These are phyloP conservation scores for Xenentodon cancila DNA, from an alignment of 2,797 vertebrate species.

Conservation along the genomic window DNA sequence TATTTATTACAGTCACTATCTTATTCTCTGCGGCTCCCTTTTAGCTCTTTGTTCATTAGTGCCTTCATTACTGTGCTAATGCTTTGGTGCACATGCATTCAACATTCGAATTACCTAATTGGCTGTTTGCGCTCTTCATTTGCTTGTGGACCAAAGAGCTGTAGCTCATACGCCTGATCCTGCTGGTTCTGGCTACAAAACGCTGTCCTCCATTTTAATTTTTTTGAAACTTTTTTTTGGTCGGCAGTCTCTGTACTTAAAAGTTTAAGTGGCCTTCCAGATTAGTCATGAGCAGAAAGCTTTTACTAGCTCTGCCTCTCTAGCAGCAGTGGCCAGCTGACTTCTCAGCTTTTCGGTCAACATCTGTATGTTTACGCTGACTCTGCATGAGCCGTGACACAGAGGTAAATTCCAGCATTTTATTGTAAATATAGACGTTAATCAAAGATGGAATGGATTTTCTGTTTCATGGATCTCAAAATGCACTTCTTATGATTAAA, in stretches of 20 bases:
- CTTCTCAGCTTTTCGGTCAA: slow-evolving; percentile 38
- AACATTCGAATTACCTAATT: slow-evolving; percentile 52
- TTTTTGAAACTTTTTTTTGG: slow-evolving; percentile 30
- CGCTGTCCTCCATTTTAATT: slow-evolving; percentile 31
- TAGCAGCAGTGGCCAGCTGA: slow-evolving; percentile 37
- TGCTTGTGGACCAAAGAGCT: slow-evolving; percentile 26
- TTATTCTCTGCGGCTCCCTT: slow-evolving; percentile 25
- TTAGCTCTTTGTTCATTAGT: slow-evolving; percentile 46
- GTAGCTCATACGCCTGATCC: slow-evolving; percentile 31
- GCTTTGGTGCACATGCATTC: slow-evolving; percentile 39
- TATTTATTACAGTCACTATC: slow-evolving; percentile 42
- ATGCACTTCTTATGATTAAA: slow-evolving; percentile 22
- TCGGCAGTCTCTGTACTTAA: slow-evolving; percentile 35
- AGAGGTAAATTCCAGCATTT: neutral
- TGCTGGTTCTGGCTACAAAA: slow-evolving; percentile 33
- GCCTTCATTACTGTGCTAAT: slow-evolving; percentile 55
- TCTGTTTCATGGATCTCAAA: slow-evolving; percentile 17
- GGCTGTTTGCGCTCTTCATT: slow-evolving; percentile 35
- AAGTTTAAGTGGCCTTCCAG: slow-evolving; percentile 38
- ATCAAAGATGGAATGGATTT: slow-evolving; percentile 17
- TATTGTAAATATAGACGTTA: neutral
- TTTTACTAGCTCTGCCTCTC: slow-evolving; percentile 39
- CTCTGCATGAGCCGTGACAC: neutral
- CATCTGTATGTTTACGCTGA: slow-evolving; percentile 28
- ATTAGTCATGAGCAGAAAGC: slow-evolving; percentile 36